Percentiles rank a stretch among this genome's conserved stretches.
phyloP scores from a whole-genome alignment of 2,888 invertebrate genomes.

The Zaprionus obscuricornis region DNA sequence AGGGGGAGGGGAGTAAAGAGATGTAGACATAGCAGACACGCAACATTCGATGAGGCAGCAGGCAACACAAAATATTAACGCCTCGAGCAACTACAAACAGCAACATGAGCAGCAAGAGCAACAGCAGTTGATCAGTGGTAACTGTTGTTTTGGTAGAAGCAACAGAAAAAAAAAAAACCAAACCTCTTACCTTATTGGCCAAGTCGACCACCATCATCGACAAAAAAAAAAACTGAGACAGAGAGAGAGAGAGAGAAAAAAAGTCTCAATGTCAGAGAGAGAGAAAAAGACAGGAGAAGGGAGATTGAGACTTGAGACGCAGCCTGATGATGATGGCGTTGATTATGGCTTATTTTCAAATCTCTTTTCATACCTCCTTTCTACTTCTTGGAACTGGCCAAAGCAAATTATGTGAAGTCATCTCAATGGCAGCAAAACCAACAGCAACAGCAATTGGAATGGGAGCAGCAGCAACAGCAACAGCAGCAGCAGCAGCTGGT shows the following conservation, averaged over 20 bases:
- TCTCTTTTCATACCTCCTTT: slow-evolving; percentile 62
- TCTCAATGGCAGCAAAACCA: slow-evolving; percentile 62
- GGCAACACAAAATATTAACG: slow-evolving; percentile 72
- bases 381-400: slow-evolving; percentile 63
- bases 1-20: too few relatives aligned
- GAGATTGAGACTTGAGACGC: background rate
- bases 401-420: slow-evolving; percentile 55
- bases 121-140: slow-evolving; percentile 49
- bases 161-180: slow-evolving; percentile 27
- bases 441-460: slow-evolving; percentile 23
- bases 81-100: slow-evolving; percentile 54
- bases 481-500: slow-evolving; percentile 29
- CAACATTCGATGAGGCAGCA: slow-evolving; percentile 66
- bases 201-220: slow-evolving; percentile 80
- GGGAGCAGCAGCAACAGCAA: background rate
- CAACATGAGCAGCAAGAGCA: slow-evolving; percentile 18
- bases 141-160: slow-evolving; percentile 69
- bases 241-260: slow-evolving; percentile 1
- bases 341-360: slow-evolving; percentile 81
- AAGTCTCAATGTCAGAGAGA: slow-evolving; percentile 7
- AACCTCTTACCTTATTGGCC: slow-evolving; percentile 76
- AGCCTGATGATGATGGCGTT: slow-evolving; percentile 66
- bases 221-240: slow-evolving; percentile 15
- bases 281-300: slow-evolving; percentile 27
- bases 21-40: too few relatives aligned